A percentile compares a stretch with the other conserved stretches of the same genome.
These are phyloP conservation scores for Phrynosoma platyrhinos DNA, from an alignment of 2,113 vertebrate species.

Conservation along the genomic window DNA sequence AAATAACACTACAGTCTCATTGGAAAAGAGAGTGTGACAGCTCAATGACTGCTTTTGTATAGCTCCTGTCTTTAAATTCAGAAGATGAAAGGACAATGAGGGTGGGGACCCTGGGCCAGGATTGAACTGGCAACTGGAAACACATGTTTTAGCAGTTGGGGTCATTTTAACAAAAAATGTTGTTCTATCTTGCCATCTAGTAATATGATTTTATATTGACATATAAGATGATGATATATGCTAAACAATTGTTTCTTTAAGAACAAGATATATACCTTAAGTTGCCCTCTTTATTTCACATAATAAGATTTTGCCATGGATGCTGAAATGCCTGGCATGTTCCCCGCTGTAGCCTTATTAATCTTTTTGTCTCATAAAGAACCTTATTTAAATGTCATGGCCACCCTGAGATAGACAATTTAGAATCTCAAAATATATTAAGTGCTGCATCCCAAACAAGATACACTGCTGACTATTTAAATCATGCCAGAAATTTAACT, in stretches of 20 bases:
- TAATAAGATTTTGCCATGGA: constrained; percentile 34
- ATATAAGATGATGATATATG: constrained; percentile 5
- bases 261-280: constrained; percentile 16
- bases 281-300: constrained; percentile 34
- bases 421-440: constrained; percentile 36
- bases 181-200: neutral
- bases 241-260: constrained; percentile 34
- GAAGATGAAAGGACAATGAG: constrained; percentile 20
- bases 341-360: neutral
- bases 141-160: constrained; percentile 10
- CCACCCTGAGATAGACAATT: constrained; percentile 5
- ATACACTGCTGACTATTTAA: constrained; percentile 42
- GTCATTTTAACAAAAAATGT: neutral
- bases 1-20: constrained; percentile 25
- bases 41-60: constrained; percentile 31
- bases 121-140: constrained; percentile 22
- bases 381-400: constrained; percentile 37
- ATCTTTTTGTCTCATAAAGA: constrained; percentile 30
- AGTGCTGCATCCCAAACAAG: constrained; percentile 24
- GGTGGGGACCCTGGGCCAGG: neutral
- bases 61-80: constrained; percentile 28
- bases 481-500: constrained; percentile 44
- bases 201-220: constrained; percentile 6
- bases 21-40: constrained; percentile 26
- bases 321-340: constrained; percentile 44